Evolutionary conservation across 1,140 invertebrate genomes (phyloP).

Genomic region (Drosophila pseudoobscura): DNA sequence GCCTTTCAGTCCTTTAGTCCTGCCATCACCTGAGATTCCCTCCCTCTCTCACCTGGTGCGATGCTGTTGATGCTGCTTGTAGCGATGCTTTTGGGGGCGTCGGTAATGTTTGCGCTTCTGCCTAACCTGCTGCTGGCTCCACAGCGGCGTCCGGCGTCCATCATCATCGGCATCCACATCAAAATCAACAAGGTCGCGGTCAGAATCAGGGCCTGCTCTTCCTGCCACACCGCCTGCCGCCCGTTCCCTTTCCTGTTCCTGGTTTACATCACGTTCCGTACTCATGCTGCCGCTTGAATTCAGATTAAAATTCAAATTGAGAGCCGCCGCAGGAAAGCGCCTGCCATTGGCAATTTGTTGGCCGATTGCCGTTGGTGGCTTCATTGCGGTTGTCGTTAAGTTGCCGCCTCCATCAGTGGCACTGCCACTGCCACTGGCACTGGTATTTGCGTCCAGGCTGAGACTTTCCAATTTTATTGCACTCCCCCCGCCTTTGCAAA

Average conservation of each 20-base stretch:
- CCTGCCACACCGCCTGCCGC: neutral
- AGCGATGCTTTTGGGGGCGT: constrained; percentile 66
- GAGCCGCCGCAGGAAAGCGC: neutral
- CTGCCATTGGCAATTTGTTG: constrained; percentile 40
- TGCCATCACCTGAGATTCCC: constrained; percentile 1
- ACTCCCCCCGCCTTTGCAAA: constrained; percentile 42
- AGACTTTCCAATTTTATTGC: constrained; percentile 48
- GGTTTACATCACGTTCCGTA: neutral
- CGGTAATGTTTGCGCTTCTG: constrained; percentile 72
- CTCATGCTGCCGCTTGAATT: neutral
- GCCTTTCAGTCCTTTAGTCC: constrained; percentile 33
- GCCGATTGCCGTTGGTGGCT: constrained; percentile 15
- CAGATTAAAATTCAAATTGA: constrained; percentile 1
- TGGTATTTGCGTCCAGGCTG: constrained; percentile 45
- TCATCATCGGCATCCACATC: constrained; percentile 20
- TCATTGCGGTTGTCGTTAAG: constrained; percentile 42
- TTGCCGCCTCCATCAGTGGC: constrained; percentile 18
- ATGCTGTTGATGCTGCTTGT: constrained; percentile 60
- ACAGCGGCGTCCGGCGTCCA: neutral
- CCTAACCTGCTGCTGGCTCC: constrained; percentile 24
- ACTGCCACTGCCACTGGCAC: constrained; percentile 4
- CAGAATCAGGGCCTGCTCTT: constrained; percentile 5
- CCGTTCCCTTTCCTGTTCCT: too few species aligned
- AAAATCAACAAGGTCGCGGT: constrained; percentile 38
- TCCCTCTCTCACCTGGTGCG: constrained; percentile 53